These are phyloP conservation scores for Sthenelais limicola DNA, from an alignment of 2,888 invertebrate species.

Conservation along the genomic window DNA sequence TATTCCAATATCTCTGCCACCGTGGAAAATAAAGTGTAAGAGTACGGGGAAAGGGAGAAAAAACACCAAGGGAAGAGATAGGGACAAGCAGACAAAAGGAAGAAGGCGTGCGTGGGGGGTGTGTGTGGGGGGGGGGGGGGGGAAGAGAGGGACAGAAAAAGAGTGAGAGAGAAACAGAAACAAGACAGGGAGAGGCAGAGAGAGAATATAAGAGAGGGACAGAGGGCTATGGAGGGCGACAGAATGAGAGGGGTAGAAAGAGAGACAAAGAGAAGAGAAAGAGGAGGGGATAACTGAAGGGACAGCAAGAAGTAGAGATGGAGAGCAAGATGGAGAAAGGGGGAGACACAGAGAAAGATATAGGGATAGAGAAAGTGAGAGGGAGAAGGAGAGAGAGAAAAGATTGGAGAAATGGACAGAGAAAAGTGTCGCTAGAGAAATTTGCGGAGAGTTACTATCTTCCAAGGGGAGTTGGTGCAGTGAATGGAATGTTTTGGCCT, in stretches of 20 bases:
- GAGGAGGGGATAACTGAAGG: background rate
- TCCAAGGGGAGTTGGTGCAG: too few species aligned
- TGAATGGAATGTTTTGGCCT: too few species aligned
- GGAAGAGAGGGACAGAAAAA: background rate
- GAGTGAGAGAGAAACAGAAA: background rate
- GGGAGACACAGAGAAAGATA: background rate
- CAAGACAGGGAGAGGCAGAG: constrained; percentile 6
- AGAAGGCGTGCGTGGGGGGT: background rate
- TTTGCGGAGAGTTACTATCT: too few species aligned
- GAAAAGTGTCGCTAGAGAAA: too few species aligned
- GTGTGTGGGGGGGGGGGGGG: background rate
- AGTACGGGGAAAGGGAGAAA: background rate
- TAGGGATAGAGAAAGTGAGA: too few species aligned
- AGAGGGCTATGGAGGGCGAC: background rate
- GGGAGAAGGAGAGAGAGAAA: too few species aligned
- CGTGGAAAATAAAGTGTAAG: too few species aligned
- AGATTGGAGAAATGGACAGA: too few species aligned
- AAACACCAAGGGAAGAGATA: too few species aligned
- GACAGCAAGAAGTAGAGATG: background rate
- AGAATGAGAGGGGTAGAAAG: background rate
- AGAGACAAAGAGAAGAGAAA: background rate
- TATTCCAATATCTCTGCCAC: too few species aligned
- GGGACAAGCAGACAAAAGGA: too few species aligned
- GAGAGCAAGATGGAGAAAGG: background rate
- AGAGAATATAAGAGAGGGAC: background rate